Conservation (phyloP, 2,888 invertebrate species). For the Aromia moschata region DNA sequence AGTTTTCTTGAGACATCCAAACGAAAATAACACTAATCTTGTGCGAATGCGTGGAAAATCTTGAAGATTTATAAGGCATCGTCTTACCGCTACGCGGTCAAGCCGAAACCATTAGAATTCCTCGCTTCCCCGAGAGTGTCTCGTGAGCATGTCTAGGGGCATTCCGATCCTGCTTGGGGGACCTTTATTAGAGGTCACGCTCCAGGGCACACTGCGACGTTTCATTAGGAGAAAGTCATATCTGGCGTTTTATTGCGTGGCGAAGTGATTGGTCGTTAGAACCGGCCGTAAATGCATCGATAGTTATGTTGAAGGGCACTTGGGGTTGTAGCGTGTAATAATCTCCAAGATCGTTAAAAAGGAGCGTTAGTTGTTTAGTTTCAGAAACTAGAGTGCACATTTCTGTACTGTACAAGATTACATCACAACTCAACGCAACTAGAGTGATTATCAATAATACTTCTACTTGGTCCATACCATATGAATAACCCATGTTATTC, state of each 20-base stretch:
- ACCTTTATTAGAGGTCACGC: constrained; percentile 16
- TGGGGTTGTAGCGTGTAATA: too few species aligned
- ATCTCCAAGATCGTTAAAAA: too few species aligned
- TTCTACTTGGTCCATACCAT: too few species aligned
- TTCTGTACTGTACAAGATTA: too few species aligned
- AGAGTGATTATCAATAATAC: too few species aligned
- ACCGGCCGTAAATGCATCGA: neutral
- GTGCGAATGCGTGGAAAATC: neutral
- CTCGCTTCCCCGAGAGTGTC: constrained; percentile 30
- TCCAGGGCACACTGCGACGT: constrained; percentile 1
- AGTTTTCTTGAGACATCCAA: neutral
- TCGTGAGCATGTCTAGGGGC: constrained; percentile 24
- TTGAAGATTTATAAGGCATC: neutral
- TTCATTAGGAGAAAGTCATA: constrained; percentile 18
- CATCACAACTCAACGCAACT: too few species aligned
- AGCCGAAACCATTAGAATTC: constrained; percentile 55
- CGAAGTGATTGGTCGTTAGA: constrained; percentile 12
- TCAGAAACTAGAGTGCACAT: too few species aligned
- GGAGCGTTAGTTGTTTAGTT: too few species aligned
- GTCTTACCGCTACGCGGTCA: constrained; percentile 49
- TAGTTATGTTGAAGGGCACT: too few species aligned
- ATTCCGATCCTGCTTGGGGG: constrained; percentile 2
- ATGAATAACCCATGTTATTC: too few species aligned
- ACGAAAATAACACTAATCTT: neutral
- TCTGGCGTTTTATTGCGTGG: constrained; percentile 19